Percentiles rank a stretch among this genome's conserved stretches.
Conservation (phyloP, 2,797 vertebrate genomes). For the Sphenodon punctatus region DNA sequence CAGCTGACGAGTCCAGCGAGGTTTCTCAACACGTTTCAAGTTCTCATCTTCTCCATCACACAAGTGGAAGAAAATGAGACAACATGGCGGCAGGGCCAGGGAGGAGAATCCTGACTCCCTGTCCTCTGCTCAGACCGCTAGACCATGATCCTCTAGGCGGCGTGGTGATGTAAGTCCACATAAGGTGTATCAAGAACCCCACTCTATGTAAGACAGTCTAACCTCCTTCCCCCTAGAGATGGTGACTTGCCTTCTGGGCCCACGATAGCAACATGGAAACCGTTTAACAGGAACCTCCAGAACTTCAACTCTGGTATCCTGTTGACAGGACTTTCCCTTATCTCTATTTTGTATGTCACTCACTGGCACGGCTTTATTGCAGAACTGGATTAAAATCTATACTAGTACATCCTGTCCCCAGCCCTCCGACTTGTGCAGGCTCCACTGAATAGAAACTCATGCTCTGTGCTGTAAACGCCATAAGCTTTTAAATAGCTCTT, state of each 20-base stretch:
- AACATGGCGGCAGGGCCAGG: neutral
- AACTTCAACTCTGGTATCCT: no score
- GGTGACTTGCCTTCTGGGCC: no score
- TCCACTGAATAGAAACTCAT: neutral
- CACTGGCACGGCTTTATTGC: conserved; percentile 37
- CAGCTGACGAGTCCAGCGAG: neutral
- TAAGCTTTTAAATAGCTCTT: conserved; percentile 11
- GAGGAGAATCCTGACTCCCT: neutral
- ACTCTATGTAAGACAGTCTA: no score
- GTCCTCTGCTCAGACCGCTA: neutral
- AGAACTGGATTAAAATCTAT: neutral
- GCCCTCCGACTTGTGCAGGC: neutral
- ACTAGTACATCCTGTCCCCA: neutral
- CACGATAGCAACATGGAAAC: no score
- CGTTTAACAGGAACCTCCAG: no score
- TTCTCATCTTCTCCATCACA: neutral
- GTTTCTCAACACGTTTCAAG: neutral
- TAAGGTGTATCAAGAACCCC: neutral
- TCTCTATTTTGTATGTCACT: neutral
- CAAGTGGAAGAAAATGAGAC: neutral
- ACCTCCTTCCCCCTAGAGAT: no score
- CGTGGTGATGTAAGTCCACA: neutral
- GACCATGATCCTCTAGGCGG: neutral
- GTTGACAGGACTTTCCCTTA: no score
- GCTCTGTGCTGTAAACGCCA: neutral